phyloP scores from a whole-genome alignment of 2,113 vertebrate species.

The Elephantulus edwardii region DNA sequence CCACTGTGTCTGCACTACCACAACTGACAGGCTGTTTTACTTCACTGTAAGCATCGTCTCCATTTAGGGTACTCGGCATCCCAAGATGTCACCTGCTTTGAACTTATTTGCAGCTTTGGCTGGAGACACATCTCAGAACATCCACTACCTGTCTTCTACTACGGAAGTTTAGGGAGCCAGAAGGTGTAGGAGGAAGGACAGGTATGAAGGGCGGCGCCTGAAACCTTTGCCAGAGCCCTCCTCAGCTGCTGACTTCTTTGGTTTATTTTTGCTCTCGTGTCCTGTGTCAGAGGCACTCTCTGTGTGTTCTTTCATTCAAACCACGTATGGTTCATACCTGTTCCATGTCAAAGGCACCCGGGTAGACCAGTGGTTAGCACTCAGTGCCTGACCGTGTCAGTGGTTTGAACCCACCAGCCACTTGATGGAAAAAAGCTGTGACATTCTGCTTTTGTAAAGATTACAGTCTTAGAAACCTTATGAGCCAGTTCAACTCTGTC shows the following conservation, averaged over 20 bases:
- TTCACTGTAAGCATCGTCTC: constrained; percentile 25
- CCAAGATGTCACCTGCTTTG: not conserved
- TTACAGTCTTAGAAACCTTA: no score
- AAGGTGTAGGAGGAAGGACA: not conserved
- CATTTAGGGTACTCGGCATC: not conserved
- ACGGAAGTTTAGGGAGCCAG: not conserved
- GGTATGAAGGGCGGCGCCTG: not conserved
- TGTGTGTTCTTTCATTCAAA: not conserved
- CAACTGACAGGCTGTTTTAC: not conserved
- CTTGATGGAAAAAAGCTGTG: no score
- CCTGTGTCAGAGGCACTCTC: not conserved
- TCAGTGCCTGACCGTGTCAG: no score
- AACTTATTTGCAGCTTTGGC: constrained; percentile 48
- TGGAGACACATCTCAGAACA: constrained; percentile 14
- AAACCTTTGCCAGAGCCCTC: not conserved
- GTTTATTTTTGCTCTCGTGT: not conserved
- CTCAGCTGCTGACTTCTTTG: not conserved
- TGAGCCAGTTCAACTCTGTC: no score
- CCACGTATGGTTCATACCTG: not conserved
- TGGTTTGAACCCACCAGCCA: no score
- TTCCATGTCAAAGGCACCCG: no score
- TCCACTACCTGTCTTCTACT: not conserved
- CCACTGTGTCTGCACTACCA: not conserved
- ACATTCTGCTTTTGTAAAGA: no score
- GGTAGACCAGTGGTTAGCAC: no score